phyloP scores from a whole-genome alignment of 2,888 invertebrate genomes.

The Helicoverpa assulta region DNA sequence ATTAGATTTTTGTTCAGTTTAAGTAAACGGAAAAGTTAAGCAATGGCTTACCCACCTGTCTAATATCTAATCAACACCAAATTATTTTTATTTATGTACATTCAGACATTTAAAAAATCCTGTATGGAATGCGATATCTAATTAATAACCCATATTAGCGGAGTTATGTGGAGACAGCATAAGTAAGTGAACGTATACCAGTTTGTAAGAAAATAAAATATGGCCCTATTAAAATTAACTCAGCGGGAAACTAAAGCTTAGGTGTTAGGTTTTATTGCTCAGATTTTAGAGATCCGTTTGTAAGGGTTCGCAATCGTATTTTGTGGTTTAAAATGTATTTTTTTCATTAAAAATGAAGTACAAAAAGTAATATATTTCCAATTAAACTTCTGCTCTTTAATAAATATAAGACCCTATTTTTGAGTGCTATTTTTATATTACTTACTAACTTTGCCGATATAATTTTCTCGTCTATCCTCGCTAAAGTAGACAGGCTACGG shows the following conservation, averaged over 20 bases:
- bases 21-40: slow-evolving; percentile 38
- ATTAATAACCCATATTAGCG: slow-evolving; percentile 47
- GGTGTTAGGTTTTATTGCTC: slow-evolving; percentile 61
- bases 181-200: neutral
- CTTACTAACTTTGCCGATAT: no score
- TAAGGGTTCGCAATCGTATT: neutral
- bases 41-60: no score
- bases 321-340: neutral
- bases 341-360: no score
- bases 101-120: slow-evolving; percentile 32
- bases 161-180: slow-evolving; percentile 11
- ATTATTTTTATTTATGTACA: slow-evolving; percentile 23
- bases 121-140: slow-evolving; percentile 47
- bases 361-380: no score
- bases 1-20: slow-evolving; percentile 1
- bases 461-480: no score
- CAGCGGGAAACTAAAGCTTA: slow-evolving; percentile 53
- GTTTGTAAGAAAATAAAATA: slow-evolving; percentile 51
- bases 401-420: no score
- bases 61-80: no score
- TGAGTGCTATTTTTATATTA: no score
- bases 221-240: slow-evolving; percentile 44
- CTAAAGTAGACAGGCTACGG: neutral
- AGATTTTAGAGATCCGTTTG: slow-evolving; percentile 18
- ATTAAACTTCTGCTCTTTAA: no score